A percentile compares a stretch with the other conserved stretches of the same genome.
Conservation (phyloP, 1,140 invertebrate species). For the Bombus balteatus region DNA sequence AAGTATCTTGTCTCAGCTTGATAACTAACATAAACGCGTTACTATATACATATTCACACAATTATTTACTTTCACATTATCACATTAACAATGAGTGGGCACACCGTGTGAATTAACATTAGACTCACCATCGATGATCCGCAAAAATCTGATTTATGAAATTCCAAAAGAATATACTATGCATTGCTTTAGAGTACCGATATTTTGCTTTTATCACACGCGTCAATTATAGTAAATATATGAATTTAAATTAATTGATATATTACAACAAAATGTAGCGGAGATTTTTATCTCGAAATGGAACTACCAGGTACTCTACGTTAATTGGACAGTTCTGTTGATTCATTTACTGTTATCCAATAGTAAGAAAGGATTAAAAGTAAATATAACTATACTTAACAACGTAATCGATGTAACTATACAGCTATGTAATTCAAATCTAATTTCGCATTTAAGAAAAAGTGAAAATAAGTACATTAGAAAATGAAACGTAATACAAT, state of each 20-base stretch:
- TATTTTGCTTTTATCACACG: background rate
- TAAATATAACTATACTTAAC: background rate
- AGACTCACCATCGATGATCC: conserved; percentile 35
- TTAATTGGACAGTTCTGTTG: conserved; percentile 31
- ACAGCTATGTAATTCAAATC: background rate
- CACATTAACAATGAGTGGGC: conserved; percentile 21
- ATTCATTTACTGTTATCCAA: conserved; percentile 9
- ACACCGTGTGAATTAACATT: conserved; percentile 18
- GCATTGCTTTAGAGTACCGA: background rate
- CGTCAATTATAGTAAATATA: background rate
- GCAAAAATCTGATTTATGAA: conserved; percentile 1
- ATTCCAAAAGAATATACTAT: background rate
- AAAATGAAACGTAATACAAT: background rate
- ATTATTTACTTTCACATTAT: conserved; percentile 47
- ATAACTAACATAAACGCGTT: conserved; percentile 20
- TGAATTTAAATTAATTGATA: conserved; percentile 11
- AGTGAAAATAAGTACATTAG: too few relatives aligned
- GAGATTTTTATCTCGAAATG: conserved; percentile 18
- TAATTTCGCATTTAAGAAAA: background rate
- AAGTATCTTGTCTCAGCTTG: background rate
- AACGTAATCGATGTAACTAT: background rate
- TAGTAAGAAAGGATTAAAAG: background rate
- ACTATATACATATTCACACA: background rate
- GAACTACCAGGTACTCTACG: background rate
- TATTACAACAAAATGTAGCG: background rate